Evolutionary conservation across 2,113 vertebrate genomes (phyloP), one percentile per base, ranked within the genome.

Genomic region (Platycercus adscitus): DNA sequence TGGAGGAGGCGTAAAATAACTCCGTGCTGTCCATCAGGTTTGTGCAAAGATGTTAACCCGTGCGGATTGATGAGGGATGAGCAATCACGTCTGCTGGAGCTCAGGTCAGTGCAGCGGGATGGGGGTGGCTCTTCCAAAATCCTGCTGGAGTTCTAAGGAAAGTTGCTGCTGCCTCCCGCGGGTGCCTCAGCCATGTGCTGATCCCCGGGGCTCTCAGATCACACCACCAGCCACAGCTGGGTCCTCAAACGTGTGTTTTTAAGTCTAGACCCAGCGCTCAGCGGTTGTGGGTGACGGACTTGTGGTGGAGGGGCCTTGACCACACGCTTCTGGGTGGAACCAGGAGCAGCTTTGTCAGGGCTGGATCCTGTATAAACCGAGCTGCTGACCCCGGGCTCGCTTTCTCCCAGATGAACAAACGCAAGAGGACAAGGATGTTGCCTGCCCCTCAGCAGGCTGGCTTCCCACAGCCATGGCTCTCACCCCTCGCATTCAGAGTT

Each of bases 81-180:
- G 35, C 43, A 37, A 17, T 5, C 8, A 5, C 1, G 2, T 3
- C 2, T 0, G 21, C 56, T 43, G 47, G 24, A 49, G 33, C 10
- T 33, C 13, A 6, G 2, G 4, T n/a, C 56, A 17, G 13, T 44
- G 33, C 64, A n/a, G n/a, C 0, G 0, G 53, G 12, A n/a, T 0
- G 1, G 28, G 35, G 25, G 12, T 1, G 4, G 13, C 44, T 33
- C 19, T n/a, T 66, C 76, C 10, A 0, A 68, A 68, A 33, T 25
- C 31, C 63, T 5, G n/a, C 52, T 10, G 70, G 23, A 29, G 44
- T 70, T 39, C 37, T 2, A 1, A 7, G 35, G 37, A 11, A 46
- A 33, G 41, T 0, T 11, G 25, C 3, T 13, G 3, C 20, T 47
- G 46, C 29, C 46, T 50, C 17, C 16, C 35, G 4, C 39, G 21